Percentiles rank a stretch among this genome's conserved stretches.
phyloP scores from a whole-genome alignment of 2,797 vertebrate genomes.

The Sebastes miniatus region DNA sequence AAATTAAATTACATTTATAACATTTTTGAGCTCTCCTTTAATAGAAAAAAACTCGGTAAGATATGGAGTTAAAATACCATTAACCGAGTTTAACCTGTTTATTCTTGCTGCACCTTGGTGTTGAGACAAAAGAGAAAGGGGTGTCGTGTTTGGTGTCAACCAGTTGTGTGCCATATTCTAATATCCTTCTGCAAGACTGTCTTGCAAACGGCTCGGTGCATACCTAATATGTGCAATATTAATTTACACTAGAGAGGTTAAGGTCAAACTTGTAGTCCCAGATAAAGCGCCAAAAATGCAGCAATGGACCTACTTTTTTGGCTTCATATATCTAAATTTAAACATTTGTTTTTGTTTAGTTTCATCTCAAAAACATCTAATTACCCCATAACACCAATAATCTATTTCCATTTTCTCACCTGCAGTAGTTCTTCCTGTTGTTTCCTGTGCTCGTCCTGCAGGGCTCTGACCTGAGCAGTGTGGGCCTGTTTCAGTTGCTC shows the following conservation, averaged over 20 bases:
- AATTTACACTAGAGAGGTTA: not conserved
- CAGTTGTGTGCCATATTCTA: not conserved
- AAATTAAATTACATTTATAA: not conserved
- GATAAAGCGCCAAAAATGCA: not conserved
- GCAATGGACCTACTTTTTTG: not conserved
- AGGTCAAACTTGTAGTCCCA: not conserved
- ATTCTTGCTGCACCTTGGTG: not conserved
- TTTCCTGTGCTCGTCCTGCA: slow-evolving; percentile 71
- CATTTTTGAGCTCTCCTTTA: not conserved
- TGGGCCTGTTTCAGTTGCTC: slow-evolving; percentile 64
- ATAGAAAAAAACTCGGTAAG: not conserved
- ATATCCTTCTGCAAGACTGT: not conserved
- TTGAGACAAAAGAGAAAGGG: not conserved
- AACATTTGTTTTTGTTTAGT: not conserved
- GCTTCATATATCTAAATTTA: not conserved
- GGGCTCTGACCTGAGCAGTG: slow-evolving; percentile 62
- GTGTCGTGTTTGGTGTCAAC: not conserved
- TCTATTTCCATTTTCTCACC: slow-evolving; percentile 56
- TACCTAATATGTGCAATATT: not conserved
- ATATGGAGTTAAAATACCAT: not conserved
- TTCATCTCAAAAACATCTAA: not conserved
- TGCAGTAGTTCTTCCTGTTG: slow-evolving; percentile 75
- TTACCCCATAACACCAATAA: not conserved
- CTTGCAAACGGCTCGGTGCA: not conserved
- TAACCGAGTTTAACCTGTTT: not conserved